Evolutionary conservation across 2,888 invertebrate species (phyloP), one percentile per base, ranked within the genome.

Genomic region (Coenonympha arcania): DNA sequence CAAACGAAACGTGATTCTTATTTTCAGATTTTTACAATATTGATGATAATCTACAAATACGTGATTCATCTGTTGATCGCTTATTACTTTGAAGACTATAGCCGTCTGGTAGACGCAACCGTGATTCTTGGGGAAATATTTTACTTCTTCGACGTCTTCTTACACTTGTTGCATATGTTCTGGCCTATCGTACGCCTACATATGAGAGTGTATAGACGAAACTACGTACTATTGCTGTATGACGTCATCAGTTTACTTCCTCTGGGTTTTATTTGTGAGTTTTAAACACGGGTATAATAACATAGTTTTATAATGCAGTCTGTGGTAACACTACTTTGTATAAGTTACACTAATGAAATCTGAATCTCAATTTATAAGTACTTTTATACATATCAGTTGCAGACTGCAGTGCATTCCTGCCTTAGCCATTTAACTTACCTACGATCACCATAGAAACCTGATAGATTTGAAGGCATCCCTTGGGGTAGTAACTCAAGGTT

Each of bases 151-250:
- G 83, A 85, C 51, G 66, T 82, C 1, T 3, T 71, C 0, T 45
- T 79, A 2, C 69, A 73, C 16, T 36, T 77, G 1, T 52, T 82
- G 4, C 84, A 85, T 22, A 26, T 57, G 0, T 74, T 64, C 44
- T 85, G 84, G 85, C 69, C 79, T 0, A 41, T 71, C 3, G 68
- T 80, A 2, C 65, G 82, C 1, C 19, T 73, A 3, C 66, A 84
- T 41, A 68, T 77, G 46, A 68, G 79, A 41, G 71, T 76, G 0
- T 71, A 71, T 22, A 68, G 75, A 54, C 66, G 79, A 45, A 73
- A 62, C 45, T 11, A 47, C 1, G 11, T 70, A 0, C 58, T 70
- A 13, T 54, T 82, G 2, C 6, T 52, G 0, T 77, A 69, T 46
- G 85, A 85, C 55, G 28, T 73, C 0, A 11, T 76, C 1, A 66